A percentile compares a stretch with the other conserved stretches of the same genome.
phyloP scores from a whole-genome alignment of 2,888 invertebrate genomes.

The Hyppa rectilinea region DNA sequence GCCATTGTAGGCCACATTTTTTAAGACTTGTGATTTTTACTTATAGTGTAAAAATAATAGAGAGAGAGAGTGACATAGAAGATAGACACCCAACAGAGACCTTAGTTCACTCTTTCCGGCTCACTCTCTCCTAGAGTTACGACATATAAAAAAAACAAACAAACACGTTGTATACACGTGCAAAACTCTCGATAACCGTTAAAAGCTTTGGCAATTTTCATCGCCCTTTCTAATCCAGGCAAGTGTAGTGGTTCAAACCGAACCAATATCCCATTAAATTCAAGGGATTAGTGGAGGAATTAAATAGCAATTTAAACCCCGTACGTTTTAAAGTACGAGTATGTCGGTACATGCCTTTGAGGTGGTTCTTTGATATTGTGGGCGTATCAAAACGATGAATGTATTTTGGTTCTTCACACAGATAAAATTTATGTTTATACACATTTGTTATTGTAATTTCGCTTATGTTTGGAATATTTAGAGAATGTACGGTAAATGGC shows the following conservation, averaged over 20 bases:
- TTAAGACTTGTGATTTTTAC: too few species aligned
- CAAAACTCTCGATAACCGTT: constrained; percentile 1
- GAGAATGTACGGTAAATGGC: too few species aligned
- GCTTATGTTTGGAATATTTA: too few species aligned
- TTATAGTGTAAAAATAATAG: too few species aligned
- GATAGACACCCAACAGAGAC: too few species aligned
- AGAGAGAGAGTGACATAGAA: too few species aligned
- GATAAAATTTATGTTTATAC: background rate
- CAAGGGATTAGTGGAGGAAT: constrained; percentile 44
- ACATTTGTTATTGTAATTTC: background rate
- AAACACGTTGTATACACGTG: too few species aligned
- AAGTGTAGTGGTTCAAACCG: constrained; percentile 28
- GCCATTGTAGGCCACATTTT: too few species aligned
- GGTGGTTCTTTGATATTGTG: constrained; percentile 23
- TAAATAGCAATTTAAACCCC: constrained; percentile 51
- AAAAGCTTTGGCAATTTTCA: constrained; percentile 38
- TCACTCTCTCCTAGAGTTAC: too few species aligned
- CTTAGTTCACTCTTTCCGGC: too few species aligned
- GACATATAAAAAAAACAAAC: too few species aligned
- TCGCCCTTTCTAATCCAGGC: constrained; percentile 24
- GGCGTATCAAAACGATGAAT: background rate
- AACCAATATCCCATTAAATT: constrained; percentile 56
- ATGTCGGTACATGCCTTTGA: constrained; percentile 19
- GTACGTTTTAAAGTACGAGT: constrained; percentile 13
- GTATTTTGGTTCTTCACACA: background rate